A percentile compares a stretch with the other conserved stretches of the same genome.
phyloP scores from a whole-genome alignment of 1,140 invertebrate species.

The Augochlora pura region DNA sequence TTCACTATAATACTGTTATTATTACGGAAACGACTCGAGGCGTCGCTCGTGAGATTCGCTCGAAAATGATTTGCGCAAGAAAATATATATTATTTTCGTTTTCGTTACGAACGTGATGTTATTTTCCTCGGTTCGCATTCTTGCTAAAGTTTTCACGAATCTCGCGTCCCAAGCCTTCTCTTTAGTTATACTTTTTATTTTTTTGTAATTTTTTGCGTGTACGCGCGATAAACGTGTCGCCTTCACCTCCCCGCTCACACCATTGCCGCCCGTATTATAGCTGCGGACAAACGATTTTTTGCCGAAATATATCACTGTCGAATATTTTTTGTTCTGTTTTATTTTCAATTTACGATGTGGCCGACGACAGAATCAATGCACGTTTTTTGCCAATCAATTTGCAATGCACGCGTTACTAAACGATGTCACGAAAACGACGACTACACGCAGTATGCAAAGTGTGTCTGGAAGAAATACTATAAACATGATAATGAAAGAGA shows the following conservation, averaged over 20 bases:
- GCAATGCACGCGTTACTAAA: not conserved
- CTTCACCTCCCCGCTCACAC: not conserved
- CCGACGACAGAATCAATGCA: too few relatives aligned
- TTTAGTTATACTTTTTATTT: conserved; percentile 36
- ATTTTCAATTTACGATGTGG: not conserved
- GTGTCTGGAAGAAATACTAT: not conserved
- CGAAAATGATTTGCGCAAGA: not conserved
- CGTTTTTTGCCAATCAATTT: too few relatives aligned
- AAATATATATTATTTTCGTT: conserved; percentile 15
- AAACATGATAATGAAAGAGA: not conserved
- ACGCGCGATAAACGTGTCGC: not conserved
- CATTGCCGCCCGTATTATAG: not conserved
- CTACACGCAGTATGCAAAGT: not conserved
- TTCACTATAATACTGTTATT: conserved; percentile 42
- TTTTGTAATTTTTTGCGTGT: conserved; percentile 25
- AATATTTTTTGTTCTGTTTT: conserved; percentile 8
- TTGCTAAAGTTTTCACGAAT: conserved; percentile 14
- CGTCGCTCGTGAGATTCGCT: conserved; percentile 28
- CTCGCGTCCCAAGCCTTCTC: conserved; percentile 37
- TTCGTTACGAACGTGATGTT: conserved; percentile 2
- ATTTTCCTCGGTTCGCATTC: conserved; percentile 5
- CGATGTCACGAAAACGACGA: conserved; percentile 18
- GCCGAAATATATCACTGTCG: not conserved
- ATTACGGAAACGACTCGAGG: conserved; percentile 21
- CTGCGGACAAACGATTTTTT: conserved; percentile 12